Percentiles rank a stretch among this genome's conserved stretches.
phyloP scores from a whole-genome alignment of 2,888 invertebrate species.

The Clusia tigrina region DNA sequence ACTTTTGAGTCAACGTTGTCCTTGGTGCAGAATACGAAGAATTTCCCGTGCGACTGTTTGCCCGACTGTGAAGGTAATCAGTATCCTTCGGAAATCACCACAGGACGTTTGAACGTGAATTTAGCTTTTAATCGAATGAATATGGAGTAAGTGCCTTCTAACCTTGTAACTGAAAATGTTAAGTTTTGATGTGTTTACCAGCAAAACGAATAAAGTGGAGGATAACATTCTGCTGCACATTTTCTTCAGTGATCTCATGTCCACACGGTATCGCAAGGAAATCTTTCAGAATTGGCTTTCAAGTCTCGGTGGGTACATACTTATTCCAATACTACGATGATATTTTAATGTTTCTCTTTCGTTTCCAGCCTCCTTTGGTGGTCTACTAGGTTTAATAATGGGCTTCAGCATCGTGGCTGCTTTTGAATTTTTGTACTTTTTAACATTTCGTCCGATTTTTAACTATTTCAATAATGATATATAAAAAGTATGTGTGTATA shows the following conservation, averaged over 20 bases:
- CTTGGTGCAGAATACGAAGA: constrained; percentile 39
- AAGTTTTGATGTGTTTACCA: constrained; percentile 45
- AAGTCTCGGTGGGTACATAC: constrained; percentile 68
- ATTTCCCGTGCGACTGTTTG: constrained; percentile 67
- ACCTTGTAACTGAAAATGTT: background rate
- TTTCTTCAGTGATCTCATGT: constrained; percentile 76
- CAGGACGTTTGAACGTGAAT: constrained; percentile 67
- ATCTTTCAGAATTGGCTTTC: constrained; percentile 76
- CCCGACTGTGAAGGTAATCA: constrained; percentile 72
- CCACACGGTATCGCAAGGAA: constrained; percentile 72
- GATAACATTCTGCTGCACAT: constrained; percentile 73
- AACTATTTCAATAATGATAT: constrained; percentile 62
- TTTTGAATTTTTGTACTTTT: constrained; percentile 72
- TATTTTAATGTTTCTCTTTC: background rate
- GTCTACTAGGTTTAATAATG: constrained; percentile 73
- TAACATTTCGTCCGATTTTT: constrained; percentile 67
- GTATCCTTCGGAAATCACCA: constrained; percentile 73
- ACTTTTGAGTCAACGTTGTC: constrained; percentile 52
- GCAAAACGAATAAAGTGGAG: constrained; percentile 63
- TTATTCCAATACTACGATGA: background rate
- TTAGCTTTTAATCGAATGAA: constrained; percentile 63
- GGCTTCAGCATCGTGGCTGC: constrained; percentile 76
- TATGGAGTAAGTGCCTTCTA: too few species aligned
- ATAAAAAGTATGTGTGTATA: too few species aligned
- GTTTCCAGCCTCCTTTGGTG: constrained; percentile 75